Evolutionary conservation across 2,888 invertebrate genomes (phyloP), one percentile per base, ranked within the genome.

Genomic region (Oscheius sp.): DNA sequence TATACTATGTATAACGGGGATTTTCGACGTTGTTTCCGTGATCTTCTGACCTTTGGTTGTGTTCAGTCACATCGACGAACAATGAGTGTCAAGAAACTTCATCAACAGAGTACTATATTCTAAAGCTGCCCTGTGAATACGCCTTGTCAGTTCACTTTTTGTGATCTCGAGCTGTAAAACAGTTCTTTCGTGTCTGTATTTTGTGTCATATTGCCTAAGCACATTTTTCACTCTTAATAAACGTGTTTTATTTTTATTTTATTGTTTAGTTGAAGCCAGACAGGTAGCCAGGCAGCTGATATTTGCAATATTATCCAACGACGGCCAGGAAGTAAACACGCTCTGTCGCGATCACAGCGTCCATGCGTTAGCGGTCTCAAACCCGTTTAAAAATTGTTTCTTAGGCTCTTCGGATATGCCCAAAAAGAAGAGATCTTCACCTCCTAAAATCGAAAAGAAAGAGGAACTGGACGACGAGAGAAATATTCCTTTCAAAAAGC

Each of bases 11-110:
- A 87, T 78, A 88, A 88, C 70, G 84, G 85, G 1, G 88, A 88
- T 74, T 88, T 88, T 73, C 86, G 88, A 9, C 83, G 88, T 12
- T 88, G 88, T 74, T 88, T 88, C 80, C 86, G 87, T n/a, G 88
- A 88, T 75, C 80, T 88, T 43, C 79, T 88, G 16, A 84, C 84
- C 1, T 86, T 87, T 68, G 88, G 88, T 16, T 88, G 88, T 72
- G 78, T 86, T 49, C 86, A 88, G 73, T 84, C 83, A 61, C 87
- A 87, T 74, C 73, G 87, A 13, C 55, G 87, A 55, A 87, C 87
- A 43, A 87, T 87, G 87, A 83, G 83, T 56, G 87, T 87, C 55
- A 86, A 86, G 74, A 87, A 87, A 61, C 82, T 87, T 21, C 87
- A 87, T 72, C 87, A 87, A 74, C 87, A 87, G 76, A 83, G 81